Base-by-base conservation (phyloP, 2,888 invertebrate species). In the Belgica antarctica region DNA sequence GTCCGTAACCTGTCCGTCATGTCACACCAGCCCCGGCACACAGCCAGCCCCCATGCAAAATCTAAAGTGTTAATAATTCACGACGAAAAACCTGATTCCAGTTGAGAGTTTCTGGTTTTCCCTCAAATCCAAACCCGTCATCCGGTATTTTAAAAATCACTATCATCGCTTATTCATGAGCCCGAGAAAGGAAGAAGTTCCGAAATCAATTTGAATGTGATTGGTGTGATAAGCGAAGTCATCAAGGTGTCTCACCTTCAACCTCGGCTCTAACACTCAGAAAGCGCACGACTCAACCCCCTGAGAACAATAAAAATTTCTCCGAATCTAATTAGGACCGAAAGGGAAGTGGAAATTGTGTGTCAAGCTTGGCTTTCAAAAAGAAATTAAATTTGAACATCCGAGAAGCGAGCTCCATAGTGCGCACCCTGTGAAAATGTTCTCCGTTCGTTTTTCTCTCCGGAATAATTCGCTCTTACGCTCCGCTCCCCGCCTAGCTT, bases 1-100 rank as follows among this genome's bases (percentile, higher is more conserved):
- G 68, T 68, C 68, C 68, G 68, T 68, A 68, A 68, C 68, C 68
- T 68, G 68, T 68, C 68, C 57, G 57, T 68, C 68, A 68, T 31
- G 19, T 22, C 28, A 34, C 27, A 12, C 17, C 52, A 15, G 31
- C 10, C 31, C 1, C 2, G 4, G 10, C 36, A 1, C 15, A 15
- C 7, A 1, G 31, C 1, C 15, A 62, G 27, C 28, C 31, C n/a
- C 62, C 31, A 63, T 63, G 63, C 15, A 63, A 63, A 63, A 24
- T 66, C 46, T 27, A 47, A 47, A 46, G 19, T 27, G 34, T 68
- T 57, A 68, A 68, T 57, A 57, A 68, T 68, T 68, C n/a, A 68
- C 15, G 12, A 8, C 28, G 27, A 59, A 59, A 24, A 25, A 25
- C 27, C 27, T 52, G 22, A n/a, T 5, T 8, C 22, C 52, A 52